Percentiles rank a stretch among this genome's conserved stretches.
Conservation (phyloP, 2,797 vertebrate species). For the Hippopotamyrus pictus region DNA sequence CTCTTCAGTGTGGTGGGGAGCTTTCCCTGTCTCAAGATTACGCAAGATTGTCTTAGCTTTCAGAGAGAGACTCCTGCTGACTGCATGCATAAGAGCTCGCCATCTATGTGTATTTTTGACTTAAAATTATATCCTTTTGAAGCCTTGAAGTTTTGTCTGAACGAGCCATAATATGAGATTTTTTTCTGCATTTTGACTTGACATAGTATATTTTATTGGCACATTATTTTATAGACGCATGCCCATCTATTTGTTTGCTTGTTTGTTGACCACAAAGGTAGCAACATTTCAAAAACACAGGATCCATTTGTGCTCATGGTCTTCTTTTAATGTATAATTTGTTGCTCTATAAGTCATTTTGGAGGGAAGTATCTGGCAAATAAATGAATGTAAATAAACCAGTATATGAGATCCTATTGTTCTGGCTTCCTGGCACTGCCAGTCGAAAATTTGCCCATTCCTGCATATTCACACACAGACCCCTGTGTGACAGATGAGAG, state of each 20-base stretch:
- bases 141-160: not conserved
- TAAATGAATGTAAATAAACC: not conserved
- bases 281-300: not conserved
- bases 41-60: not conserved
- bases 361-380: not conserved
- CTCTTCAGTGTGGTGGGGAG: not conserved
- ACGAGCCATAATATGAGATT: not conserved
- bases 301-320: not conserved
- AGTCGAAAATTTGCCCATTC: not conserved
- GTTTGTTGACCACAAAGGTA: not conserved
- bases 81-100: not conserved
- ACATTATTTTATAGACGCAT: not conserved
- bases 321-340: not conserved
- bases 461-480: conserved; percentile 7
- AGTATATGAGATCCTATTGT: not conserved
- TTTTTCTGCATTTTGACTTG: not conserved
- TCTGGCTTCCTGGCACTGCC: conserved; percentile 13
- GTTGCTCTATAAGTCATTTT: not conserved
- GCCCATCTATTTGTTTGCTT: not conserved
- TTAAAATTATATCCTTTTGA: not conserved
- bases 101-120: not conserved
- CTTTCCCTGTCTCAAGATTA: not conserved
- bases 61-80: not conserved
- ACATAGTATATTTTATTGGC: not conserved
- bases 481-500: conserved; percentile 7